Percentiles rank a stretch among this genome's conserved stretches.
phyloP scores from a whole-genome alignment of 1,140 invertebrate species.

The Dendrolimus kikuchii region DNA sequence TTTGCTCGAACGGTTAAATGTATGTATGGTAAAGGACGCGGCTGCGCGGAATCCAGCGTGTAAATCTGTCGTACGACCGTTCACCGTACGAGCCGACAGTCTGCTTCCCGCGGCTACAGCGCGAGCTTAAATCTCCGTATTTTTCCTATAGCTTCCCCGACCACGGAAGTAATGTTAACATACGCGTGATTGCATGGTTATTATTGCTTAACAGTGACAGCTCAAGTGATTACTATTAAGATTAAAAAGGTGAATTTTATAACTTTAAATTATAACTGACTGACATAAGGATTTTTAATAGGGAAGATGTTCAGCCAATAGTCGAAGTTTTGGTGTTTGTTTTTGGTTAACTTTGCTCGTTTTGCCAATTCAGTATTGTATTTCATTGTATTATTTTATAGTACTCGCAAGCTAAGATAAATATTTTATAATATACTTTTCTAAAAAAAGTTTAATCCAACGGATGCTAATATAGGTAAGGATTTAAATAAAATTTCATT shows the following conservation, averaged over 20 bases:
- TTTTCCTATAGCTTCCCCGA: slow-evolving; percentile 2
- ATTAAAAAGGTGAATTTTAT: slow-evolving; percentile 46
- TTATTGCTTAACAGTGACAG: slow-evolving; percentile 43
- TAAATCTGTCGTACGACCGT: slow-evolving; percentile 22
- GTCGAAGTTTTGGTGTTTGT: too few relatives aligned
- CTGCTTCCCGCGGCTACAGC: slow-evolving; percentile 24
- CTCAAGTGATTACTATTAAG: slow-evolving; percentile 49
- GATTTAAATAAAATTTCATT: too few relatives aligned
- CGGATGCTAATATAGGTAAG: too few relatives aligned
- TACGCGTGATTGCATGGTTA: slow-evolving; percentile 40
- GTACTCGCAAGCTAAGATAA: too few relatives aligned
- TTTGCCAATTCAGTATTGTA: too few relatives aligned
- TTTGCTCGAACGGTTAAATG: background rate
- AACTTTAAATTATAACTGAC: slow-evolving; percentile 4
- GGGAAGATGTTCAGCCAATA: too few relatives aligned
- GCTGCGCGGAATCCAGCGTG: slow-evolving; percentile 51
- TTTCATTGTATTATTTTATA: too few relatives aligned
- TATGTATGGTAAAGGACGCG: slow-evolving; percentile 26
- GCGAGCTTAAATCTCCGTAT: slow-evolving; percentile 17
- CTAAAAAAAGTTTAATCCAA: too few relatives aligned
- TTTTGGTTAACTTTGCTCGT: too few relatives aligned
- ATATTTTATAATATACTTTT: too few relatives aligned
- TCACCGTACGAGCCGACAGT: slow-evolving; percentile 34
- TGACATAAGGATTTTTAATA: too few relatives aligned
- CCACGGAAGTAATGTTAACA: slow-evolving; percentile 33